These are phyloP conservation scores for Podarcis muralis DNA, from an alignment of 2,113 vertebrate species.

Conservation along the genomic window DNA sequence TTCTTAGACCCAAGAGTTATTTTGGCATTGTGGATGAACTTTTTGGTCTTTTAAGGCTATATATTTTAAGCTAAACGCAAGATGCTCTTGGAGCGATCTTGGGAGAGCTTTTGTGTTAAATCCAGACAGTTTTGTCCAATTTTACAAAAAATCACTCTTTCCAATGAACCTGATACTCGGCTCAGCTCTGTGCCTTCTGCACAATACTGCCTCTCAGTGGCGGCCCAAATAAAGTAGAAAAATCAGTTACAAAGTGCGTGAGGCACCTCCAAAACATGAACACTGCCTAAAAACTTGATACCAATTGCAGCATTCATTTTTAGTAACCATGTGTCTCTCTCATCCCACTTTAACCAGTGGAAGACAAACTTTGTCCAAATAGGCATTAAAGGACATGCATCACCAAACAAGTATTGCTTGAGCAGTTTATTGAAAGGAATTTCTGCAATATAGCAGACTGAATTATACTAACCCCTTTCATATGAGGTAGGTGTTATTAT, in stretches of 20 bases:
- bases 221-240: conserved; percentile 9
- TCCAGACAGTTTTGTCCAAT: not conserved
- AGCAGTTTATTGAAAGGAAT: conserved; percentile 12
- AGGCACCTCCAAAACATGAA: not conserved
- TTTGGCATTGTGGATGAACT: not conserved
- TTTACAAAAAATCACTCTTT: not conserved
- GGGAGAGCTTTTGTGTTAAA: not conserved
- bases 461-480: conserved; percentile 17
- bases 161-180: not conserved
- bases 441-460: not conserved
- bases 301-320: not conserved
- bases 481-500: conserved; percentile 27
- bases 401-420: conserved; percentile 10
- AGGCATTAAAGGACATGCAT: not conserved
- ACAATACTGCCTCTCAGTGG: conserved; percentile 36
- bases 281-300: not conserved
- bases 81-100: not conserved
- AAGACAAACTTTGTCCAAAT: not conserved
- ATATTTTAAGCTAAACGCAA: conserved; percentile 5
- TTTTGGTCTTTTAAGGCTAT: conserved; percentile 6
- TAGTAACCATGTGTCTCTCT: not conserved
- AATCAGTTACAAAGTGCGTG: not conserved
- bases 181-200: conserved; percentile 20
- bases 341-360: not conserved
- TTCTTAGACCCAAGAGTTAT: not conserved